Evolutionary conservation across 2,888 invertebrate species (phyloP), one percentile per base, ranked within the genome.

Genomic region (Aleiodes leptofemur): DNA sequence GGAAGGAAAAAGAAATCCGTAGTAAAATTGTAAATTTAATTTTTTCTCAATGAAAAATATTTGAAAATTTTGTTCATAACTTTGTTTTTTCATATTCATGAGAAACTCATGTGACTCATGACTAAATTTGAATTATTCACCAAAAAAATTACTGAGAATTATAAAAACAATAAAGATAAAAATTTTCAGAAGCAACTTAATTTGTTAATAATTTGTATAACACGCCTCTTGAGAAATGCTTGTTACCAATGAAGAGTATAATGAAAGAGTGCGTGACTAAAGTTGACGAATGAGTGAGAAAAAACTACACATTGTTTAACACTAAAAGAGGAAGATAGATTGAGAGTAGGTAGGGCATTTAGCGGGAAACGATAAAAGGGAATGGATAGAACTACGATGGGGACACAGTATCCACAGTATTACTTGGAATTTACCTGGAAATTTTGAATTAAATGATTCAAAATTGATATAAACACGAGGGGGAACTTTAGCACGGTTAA

Each of bases 361-460:
- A 61, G 61, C 14, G 61, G 38, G 61, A 64, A 64, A n/a, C 23
- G 64, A 64, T 64, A 64, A 43, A 43, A 64, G 43, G 48, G 43
- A 64, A 61, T 61, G 61, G 43, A 38, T n/a, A 13, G 13, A 43
- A 61, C 14, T n/a, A 11, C 23, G 43, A 64, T 38, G 64, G 64
- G 64, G 64, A 64, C 16, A 59, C 64, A 64, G 43, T 64, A 23
- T n/a, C 56, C 59, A 69, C 53, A 61, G 51, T 9, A 23, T 78
- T 77, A 79, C 76, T 64, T 72, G 72, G 78, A 78, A 83, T 75
- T 80, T 80, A 81, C 79, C 77, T 79, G 80, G 82, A 83, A 82
- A 76, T 77, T 76, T 14, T 77, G 80, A 82, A 78, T 82, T 81
- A 82, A 81, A 77, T 78, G 75, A 82, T 82, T 83, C 81, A 79